Evolutionary conservation across 2,113 vertebrate genomes (phyloP).

Genomic region (Nibea coibor): DNA sequence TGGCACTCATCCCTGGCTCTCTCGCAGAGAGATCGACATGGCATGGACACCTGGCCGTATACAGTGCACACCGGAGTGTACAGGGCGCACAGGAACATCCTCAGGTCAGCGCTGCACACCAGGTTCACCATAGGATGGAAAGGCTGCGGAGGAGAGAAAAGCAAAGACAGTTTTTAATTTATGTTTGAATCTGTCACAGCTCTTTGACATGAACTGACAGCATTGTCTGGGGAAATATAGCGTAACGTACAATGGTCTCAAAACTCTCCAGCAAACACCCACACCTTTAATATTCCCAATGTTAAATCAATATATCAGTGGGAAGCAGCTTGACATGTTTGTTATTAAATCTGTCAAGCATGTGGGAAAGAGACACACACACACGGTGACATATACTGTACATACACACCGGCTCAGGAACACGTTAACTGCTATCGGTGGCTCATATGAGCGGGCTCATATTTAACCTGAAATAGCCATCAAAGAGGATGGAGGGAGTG

Average conservation of each 20-base stretch:
- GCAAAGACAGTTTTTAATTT: neutral
- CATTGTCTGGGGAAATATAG: neutral
- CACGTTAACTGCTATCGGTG: constrained; percentile 27
- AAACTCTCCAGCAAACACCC: constrained; percentile 13
- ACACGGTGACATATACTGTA: neutral
- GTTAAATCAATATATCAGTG: neutral
- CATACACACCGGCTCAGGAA: constrained; percentile 13
- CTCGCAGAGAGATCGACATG: constrained; percentile 93
- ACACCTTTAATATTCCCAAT: constrained; percentile 5
- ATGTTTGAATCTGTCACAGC: neutral
- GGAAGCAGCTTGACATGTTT: constrained; percentile 18
- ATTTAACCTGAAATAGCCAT: constrained; percentile 60
- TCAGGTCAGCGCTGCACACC: constrained; percentile 93
- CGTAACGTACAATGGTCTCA: neutral
- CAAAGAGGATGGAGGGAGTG: constrained; percentile 47
- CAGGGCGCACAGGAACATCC: constrained; percentile 95
- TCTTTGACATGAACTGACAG: neutral
- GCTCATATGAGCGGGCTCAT: constrained; percentile 36
- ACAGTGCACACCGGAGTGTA: constrained; percentile 94
- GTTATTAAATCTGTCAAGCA: constrained; percentile 28
- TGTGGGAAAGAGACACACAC: neutral
- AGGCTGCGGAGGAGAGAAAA: constrained; percentile 80
- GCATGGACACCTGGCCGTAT: constrained; percentile 93
- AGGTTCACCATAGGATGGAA: constrained; percentile 98
- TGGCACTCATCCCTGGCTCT: constrained; percentile 91